Percentiles rank a stretch among this genome's conserved stretches.
Evolutionary conservation across 2,888 invertebrate species (phyloP).

Genomic region (Sepioteuthis lessoniana): DNA sequence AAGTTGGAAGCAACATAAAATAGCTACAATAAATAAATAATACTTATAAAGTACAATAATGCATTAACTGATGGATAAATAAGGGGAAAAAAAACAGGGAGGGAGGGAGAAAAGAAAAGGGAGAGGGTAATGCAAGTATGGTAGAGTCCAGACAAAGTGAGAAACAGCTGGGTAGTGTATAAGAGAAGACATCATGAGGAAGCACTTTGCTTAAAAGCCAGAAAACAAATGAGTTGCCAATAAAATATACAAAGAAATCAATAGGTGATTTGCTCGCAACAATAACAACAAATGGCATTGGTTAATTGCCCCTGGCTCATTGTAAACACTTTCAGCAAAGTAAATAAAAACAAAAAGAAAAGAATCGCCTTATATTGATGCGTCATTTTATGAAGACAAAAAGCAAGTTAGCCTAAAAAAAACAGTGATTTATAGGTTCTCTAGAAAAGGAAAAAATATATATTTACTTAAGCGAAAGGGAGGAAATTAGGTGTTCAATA

Average conservation of each 20-base stretch:
- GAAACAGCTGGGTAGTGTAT: too few relatives aligned
- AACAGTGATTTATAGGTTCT: not conserved
- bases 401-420: not conserved
- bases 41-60: not conserved
- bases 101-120: too few relatives aligned
- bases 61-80: not conserved
- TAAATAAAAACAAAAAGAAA: not conserved
- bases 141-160: not conserved
- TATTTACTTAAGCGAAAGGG: too few relatives aligned
- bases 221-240: not conserved
- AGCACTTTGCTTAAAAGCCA: conserved; percentile 33
- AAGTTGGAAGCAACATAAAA: not conserved
- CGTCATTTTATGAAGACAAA: too few relatives aligned
- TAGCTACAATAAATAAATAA: not conserved
- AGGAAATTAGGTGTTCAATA: too few relatives aligned
- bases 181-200: not conserved
- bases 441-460: too few relatives aligned
- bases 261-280: not conserved
- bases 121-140: too few relatives aligned
- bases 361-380: not conserved
- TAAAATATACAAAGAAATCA: not conserved
- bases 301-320: not conserved
- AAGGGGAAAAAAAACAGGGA: not conserved
- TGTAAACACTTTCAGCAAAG: not conserved
- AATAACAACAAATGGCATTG: not conserved